Evolutionary conservation across 2,113 vertebrate genomes (phyloP), one percentile per base, ranked within the genome.

Genomic region (Jaculus jaculus): DNA sequence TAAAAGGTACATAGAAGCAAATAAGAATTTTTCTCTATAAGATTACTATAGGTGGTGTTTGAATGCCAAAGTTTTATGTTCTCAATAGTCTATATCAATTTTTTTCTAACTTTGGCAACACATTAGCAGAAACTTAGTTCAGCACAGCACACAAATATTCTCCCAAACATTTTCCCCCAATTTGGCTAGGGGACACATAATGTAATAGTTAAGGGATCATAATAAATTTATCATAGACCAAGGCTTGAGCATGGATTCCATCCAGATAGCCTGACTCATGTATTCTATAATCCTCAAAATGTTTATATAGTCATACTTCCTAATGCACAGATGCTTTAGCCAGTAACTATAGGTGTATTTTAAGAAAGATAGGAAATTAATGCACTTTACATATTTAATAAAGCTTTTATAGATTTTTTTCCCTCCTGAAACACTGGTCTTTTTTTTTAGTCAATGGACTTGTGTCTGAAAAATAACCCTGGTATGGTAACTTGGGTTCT

Each of bases 401-500:
- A n/a, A 51, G 16, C 5, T 39, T 54, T 5, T 4, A 61, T 75
- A 12, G 10, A 20, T 26, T 42, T 18, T 72, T 37, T 21, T 42
- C 24, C 42, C 8, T 80, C 34, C 42, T 47, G 30, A 80, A 79
- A 39, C 72, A 34, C n/a, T 60, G 28, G n/a, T 21, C 0, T n/a
- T 21, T 34, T 73, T 65, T 23, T 84, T 77, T 3, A 32, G 17
- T 81, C 5, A 32, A 1, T 81, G 23, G 54, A 10, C 20, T 21
- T 74, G 32, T 84, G 24, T 87, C n/a, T 92, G 73, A 72, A 86
- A 93, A 86, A 66, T 58, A 24, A 51, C 7, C 75, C 68, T 83
- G 17, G n/a, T 26, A 16, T 87, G 72, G 21, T 69, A 92, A 91
- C 2, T 51, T 51, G 51, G 51, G 12, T 51, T 51, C 12, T 51